Base-by-base conservation (phyloP, 2,113 vertebrate species). In the Macroglossus sobrinus region DNA sequence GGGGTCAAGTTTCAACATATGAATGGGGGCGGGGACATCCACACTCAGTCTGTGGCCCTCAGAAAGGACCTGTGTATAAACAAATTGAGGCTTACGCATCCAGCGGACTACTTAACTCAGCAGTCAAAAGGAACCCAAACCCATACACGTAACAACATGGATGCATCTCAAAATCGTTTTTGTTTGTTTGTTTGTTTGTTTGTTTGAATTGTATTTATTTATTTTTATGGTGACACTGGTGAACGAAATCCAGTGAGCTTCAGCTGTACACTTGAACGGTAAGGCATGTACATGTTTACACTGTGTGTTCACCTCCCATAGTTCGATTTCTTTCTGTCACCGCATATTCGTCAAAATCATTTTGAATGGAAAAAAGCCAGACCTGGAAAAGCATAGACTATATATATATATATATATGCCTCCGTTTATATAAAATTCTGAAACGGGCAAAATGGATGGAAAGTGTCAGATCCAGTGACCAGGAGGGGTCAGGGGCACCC, bases 91-190 rank as follows among this genome's bases (percentile, higher is more conserved):
- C 11, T 0, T 68, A 13, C 0, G 19, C 47, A 66, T 16, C n/a
- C 12, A 3, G 0, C 16, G 33, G 21, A 50, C 33, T 30, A 7
- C 63, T 19, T 35, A 12, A 12, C 64, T n/a, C 64, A 71, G 76
- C 64, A 18, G 3, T 28, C 28, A 82, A 61, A n/a, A 69, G 21
- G 43, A 72, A 38, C 16, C 8, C 26, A 15, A 24, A 9, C 50
- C 15, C 7, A 57, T 1, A 30, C 26, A 21, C 2, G 2, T 0
- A 30, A 64, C 11, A 5, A 47, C 33, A 7, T 10, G 43, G 19
- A 35, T 35, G 63, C 35, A 28, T 12, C 81, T 50, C 82, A 28
- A 24, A 50, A 38, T 47, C 59, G 33, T 82, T 64, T n/a, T n/a
- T n/a, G n/a, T n/a, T n/a, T n/a, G n/a, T n/a, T n/a, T 22, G 2